Base-by-base conservation (phyloP, 1,140 invertebrate species). In the Dreissena rostriformis region DNA sequence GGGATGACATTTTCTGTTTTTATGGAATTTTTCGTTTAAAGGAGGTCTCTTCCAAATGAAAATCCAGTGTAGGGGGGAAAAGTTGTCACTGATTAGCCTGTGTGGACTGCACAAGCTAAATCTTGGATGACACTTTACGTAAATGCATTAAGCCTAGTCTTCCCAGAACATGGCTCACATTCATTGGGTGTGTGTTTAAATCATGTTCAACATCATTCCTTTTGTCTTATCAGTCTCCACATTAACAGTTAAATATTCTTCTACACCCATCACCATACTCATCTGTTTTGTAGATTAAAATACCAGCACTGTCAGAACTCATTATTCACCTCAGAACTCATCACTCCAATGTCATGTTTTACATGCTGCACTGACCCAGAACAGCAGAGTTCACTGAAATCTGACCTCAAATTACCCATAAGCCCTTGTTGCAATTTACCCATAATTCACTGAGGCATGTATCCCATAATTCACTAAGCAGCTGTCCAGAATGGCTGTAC, bases 371-470 rank as follows among this genome's bases (percentile, higher is more conserved):
- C 39, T 39, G 39, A 39, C 39, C 39, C 39, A 39, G 39, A 61
- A 61, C 17, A 61, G 57, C 57, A 61, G 57, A 61, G 57, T 24
- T 61, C 17, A 61, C 22, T 19, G 57, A n/a, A 61, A 61, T 24
- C 22, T 61, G 57, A 61, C 57, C 57, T 61, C 57, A 61, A 19
- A 19, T 61, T 61, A 61, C 57, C 57, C 57, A 61, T 19, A 61
- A 61, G 17, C 57, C 57, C 17, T 61, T 24, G 22, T 61, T 24
- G 22, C 57, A 61, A n/a, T 61, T 19, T 61, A 61, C 57, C 57
- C 57, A 61, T 61, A 61, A 61, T 61, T 61, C 57, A 19, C 17
- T 61, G 57, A 24, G 57, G 57, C 57, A n/a, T 61, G 57, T 61
- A 61, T 61, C 57, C 57, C 57, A 61, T 61, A 61, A 61, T 61